Base-by-base conservation (phyloP, 2,113 vertebrate species). In the Mustelus asterias region DNA sequence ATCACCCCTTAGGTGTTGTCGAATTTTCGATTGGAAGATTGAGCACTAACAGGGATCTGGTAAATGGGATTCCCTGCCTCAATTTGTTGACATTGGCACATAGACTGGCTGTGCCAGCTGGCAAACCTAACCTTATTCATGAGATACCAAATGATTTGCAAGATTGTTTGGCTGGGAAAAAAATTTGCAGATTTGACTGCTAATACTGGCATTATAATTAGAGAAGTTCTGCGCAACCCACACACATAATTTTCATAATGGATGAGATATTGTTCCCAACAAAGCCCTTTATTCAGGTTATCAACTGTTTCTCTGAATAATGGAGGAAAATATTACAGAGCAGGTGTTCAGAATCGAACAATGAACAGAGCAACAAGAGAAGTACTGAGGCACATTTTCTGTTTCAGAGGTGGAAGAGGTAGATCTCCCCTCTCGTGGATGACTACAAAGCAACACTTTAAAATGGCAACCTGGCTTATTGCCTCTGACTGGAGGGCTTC, bases 131-230 rank as follows among this genome's bases (percentile, higher is more conserved):
- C 78, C 33, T 80, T 37, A 37, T 80, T 80, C 78, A 80, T 80
- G 78, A 80, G n/a, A 16, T 41, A 41, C 78, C 78, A 80, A 37
- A 37, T 80, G n/a, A 80, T 80, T 80, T 80, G 78, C 78, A 16
- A 18, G 16, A 37, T 18, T 37, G n/a, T 41, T 80, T 80, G 78
- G n/a, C n/a, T 80, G 78, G 78, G 78, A 80, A 80, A 37, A 76
- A 80, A 7, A 80, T 18, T 41, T 80, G 78, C 78, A 37, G n/a
- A 80, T 80, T 80, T 80, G 78, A 80, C 78, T 80, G 13, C 78
- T 80, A 80, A 80, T 80, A 80, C 78, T 80, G n/a, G 78, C n/a
- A 80, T 80, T 37, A 41, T 37, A 80, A 80, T 80, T 80, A 80
- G 78, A 41, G 78, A 18, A 80, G 78, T 18, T 80, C 33, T 80